Evolutionary conservation across 2,888 invertebrate species (phyloP).

Genomic region (Lasius fuliginosus): DNA sequence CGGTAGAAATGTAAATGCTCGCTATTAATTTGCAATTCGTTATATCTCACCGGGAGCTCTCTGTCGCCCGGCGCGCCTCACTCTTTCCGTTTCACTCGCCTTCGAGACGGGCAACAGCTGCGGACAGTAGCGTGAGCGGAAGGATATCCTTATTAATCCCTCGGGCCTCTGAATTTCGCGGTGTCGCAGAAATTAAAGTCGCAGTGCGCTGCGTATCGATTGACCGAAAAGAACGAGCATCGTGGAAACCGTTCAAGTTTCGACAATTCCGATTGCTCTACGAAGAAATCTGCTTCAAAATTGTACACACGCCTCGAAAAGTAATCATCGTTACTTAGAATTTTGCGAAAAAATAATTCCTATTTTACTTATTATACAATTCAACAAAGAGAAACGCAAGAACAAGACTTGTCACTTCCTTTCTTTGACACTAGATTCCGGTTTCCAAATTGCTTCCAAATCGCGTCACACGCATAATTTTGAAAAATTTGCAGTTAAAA

Average conservation of each 20-base stretch:
- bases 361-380: neutral
- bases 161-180: slow-evolving; percentile 37
- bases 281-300: neutral
- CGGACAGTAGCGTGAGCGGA: slow-evolving; percentile 55
- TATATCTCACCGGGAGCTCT: slow-evolving; percentile 69
- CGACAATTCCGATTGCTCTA: neutral
- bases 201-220: slow-evolving; percentile 1
- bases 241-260: neutral
- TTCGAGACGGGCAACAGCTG: slow-evolving; percentile 71
- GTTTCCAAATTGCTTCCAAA: too few relatives aligned
- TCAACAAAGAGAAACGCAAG: too few relatives aligned
- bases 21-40: slow-evolving; percentile 84
- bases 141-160: slow-evolving; percentile 62
- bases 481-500: too few relatives aligned
- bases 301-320: neutral
- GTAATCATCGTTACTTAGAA: neutral
- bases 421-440: too few relatives aligned
- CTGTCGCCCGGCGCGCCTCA: slow-evolving; percentile 59
- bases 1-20: slow-evolving; percentile 82
- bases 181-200: slow-evolving; percentile 37
- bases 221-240: neutral
- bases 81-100: slow-evolving; percentile 60
- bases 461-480: too few relatives aligned
- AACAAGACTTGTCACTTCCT: too few relatives aligned
- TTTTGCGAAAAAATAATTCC: neutral